Evolutionary conservation across 1,140 invertebrate genomes (phyloP), one percentile per base, ranked within the genome.

Genomic region (Delia radicum): DNA sequence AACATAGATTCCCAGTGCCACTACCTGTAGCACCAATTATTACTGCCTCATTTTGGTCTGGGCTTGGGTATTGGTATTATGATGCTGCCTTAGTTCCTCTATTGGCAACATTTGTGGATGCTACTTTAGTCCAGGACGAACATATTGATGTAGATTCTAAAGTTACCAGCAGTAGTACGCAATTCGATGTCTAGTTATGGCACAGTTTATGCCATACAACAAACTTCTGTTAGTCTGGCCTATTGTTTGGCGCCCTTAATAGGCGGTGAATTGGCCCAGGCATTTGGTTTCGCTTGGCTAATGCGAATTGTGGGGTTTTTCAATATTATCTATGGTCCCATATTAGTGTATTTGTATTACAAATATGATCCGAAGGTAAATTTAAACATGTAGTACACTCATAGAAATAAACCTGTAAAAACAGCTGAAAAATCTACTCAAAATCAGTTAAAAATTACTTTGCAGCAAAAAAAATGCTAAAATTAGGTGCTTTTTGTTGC

Each of bases 171-270:
- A n/a, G 72, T 55, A 72, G 48, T 33, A 42, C 61, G 75, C 78
- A 74, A n/a, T 63, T 76, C 79, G 33, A 91, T 91, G 55, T 86
- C 86, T 62, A 90, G 93, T 63, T 97, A 97, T 82, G 94, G 94
- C 4, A 91, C 91, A 18, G 93, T 96, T 18, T 97, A 96, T 82
- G 94, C 95, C 62, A 90, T 97, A 29, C 94, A 95, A 80, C 95
- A 97, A 88, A 92, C 92, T 2, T 93, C 95, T 15, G 95, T 96
- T 74, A 94, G 94, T 80, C 85, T 94, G 10, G 93, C 94, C 27
- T 95, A 95, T 82, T 92, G 90, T 33, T 83, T 94, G 24, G 93
- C 92, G 76, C 93, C 93, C 5, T 87, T 94, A 48, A 81, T 92
- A 55, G 93, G 92, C 28, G 91, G 93, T 6, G 89, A 92, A 81